Evolutionary conservation across 2,888 invertebrate species (phyloP), one percentile per base, ranked within the genome.

Genomic region (Idaea straminata): DNA sequence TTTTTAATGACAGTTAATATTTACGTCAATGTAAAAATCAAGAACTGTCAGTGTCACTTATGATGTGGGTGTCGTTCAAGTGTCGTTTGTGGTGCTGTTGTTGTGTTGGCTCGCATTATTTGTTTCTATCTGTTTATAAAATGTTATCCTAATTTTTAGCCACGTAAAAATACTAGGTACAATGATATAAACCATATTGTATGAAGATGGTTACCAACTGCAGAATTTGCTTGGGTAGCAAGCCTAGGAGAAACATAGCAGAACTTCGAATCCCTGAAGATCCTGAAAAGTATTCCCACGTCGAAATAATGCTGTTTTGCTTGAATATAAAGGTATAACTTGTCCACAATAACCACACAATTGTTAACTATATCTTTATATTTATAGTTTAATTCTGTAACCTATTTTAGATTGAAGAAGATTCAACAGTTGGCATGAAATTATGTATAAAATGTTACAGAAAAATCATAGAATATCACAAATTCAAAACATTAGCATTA

Each of bases 401-500:
- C 13, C 47, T 10, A 10, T 47, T 47, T 10, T 10, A 47, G 90
- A 73, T 89, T 35, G 66, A 69, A 16, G 64, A 77, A 67, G 74
- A 82, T 60, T 74, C 81, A 35, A 82, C 79, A 69, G 61, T 80
- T n/a, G 81, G 76, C 70, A 81, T 81, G 72, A 87, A 86, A 67
- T 66, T 90, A 59, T 91, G 91, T 76, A 59, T 74, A 64, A 82
- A 83, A 73, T 91, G 91, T 73, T 86, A 76, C 67, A 81, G 72
- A 64, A 89, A 86, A 76, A 77, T 88, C 36, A 61, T 84, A 62
- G 72, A 80, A 16, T 89, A 84, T 70, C 77, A 88, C 64, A 79
- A 86, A 69, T 91, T 90, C 67, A 91, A 91, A 75, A 66, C 72
- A 35, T 70, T 85, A 67, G 90, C 89, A 57, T 65, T 84, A 66